A percentile compares a stretch with the other conserved stretches of the same genome.
phyloP scores from a whole-genome alignment of 2,797 vertebrate genomes.

The Parotocinclus haroldoi region DNA sequence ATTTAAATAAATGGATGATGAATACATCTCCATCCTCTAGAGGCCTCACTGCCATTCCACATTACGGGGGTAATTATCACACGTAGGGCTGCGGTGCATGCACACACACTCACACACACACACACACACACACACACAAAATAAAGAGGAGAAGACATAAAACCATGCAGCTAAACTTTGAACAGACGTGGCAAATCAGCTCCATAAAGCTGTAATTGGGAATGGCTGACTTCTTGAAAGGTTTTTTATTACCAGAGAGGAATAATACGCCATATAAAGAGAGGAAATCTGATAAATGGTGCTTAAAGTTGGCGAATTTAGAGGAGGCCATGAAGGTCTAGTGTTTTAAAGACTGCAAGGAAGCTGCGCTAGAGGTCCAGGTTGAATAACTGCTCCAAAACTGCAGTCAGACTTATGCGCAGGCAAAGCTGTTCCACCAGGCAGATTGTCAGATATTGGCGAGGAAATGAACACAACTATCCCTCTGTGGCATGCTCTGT shows the following conservation, averaged over 20 bases:
- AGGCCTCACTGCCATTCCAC: constrained; percentile 45
- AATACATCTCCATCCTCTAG: constrained; percentile 54
- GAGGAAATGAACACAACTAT: constrained; percentile 36
- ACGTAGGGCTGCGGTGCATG: constrained; percentile 34
- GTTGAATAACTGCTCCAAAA: constrained; percentile 39
- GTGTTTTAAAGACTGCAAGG: constrained; percentile 39
- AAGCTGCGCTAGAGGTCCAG: constrained; percentile 35
- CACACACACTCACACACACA: constrained; percentile 17
- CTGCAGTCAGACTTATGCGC: constrained; percentile 5
- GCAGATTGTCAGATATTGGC: constrained; percentile 34
- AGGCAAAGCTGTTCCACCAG: constrained; percentile 8
- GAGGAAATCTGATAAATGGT: constrained; percentile 44
- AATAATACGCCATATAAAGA: constrained; percentile 47
- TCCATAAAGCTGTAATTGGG: constrained; percentile 51
- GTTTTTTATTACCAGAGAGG: constrained; percentile 52
- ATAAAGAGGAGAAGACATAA: constrained; percentile 41
- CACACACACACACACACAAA: constrained; percentile 20
- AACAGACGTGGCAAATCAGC: constrained; percentile 51
- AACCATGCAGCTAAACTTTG: constrained; percentile 50
- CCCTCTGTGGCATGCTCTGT: constrained; percentile 31
- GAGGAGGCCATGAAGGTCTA: constrained; percentile 40
- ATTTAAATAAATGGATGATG: constrained; percentile 61
- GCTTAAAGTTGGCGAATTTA: constrained; percentile 48
- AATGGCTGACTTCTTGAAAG: constrained; percentile 50
- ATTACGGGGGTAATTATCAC: constrained; percentile 53